Base-by-base conservation (phyloP, 35 echinoderm and acorn worm species). In the Holothuria glaberrima region DNA sequence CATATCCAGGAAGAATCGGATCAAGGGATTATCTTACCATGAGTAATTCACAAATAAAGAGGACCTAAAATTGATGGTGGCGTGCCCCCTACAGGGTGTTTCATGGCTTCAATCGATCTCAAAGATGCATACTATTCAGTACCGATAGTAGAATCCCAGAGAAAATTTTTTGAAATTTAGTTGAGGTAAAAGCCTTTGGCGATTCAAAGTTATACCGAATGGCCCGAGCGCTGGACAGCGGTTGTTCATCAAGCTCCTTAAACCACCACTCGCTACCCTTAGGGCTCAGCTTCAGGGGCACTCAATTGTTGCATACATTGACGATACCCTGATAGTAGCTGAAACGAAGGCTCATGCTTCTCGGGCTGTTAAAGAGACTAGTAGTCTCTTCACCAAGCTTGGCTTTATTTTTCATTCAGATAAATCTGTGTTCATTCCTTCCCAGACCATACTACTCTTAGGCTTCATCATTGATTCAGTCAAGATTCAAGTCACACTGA, bases 181-280 rank as follows among this genome's bases (percentile, higher is more conserved):
- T 14, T 18, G 63, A 16, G 36, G 13, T 14, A 50, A 54, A 61
- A 63, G 58, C 21, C 24, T 36, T 30, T 87, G 83, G 83, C 59
- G 67, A 87, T 87, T 87, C 64, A 87, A 65, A 52, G 83, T 10
- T 24, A 31, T 87, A 68, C 83, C 83, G 5, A 87, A 87, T 67
- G 83, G 5, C 63, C 31, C 67, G 29, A 61, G 34, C 14, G 22
- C 25, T 10, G 83, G 59, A 6, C 2, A 13, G 33, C 59, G 83
- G 22, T 30, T 87, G 6, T 68, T 87, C 59, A 87, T 59, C 20
- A 48, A 87, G 34, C 2, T 68, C 29, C 6, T 88, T 21, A 88
- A 88, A 70, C 17, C 65, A 26, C 85, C 64, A 5, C 9, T 88
- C 12, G 61, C 85, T 29, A 50, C 65, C n/a, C 33, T 88, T n/a